Conservation (phyloP, 2,888 invertebrate species). For the Deroplatys truncata region DNA sequence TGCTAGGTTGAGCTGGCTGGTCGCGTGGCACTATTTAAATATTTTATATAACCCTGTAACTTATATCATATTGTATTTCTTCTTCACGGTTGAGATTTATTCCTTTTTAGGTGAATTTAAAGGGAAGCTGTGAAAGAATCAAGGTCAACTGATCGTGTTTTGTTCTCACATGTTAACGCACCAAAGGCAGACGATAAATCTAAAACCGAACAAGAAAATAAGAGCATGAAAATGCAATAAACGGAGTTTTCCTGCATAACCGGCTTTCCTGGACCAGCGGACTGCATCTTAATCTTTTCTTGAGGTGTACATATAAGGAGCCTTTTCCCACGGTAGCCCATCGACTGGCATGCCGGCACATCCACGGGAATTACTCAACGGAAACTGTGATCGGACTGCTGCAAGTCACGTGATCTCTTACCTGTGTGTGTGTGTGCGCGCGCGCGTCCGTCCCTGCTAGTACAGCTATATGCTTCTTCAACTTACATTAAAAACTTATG, state of each 20-base stretch:
- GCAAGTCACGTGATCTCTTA: neutral
- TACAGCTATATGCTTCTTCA: too few species aligned
- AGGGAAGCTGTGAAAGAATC: too few species aligned
- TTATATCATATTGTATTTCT: too few species aligned
- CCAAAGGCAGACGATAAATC: neutral
- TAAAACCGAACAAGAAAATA: neutral
- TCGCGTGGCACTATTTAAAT: too few species aligned
- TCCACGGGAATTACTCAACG: conserved; percentile 15
- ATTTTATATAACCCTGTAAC: too few species aligned
- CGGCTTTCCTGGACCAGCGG: neutral
- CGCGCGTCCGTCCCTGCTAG: neutral
- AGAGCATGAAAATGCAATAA: neutral
- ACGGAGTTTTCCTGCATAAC: neutral
- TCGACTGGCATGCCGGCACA: neutral
- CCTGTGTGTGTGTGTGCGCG: too few species aligned
- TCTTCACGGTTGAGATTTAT: too few species aligned
- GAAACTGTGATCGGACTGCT: conserved; percentile 12
- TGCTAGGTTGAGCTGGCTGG: too few species aligned
- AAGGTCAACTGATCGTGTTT: too few species aligned
- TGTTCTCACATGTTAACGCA: too few species aligned
- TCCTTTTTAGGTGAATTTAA: too few species aligned
- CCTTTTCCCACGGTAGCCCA: neutral
- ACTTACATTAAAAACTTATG: too few species aligned
- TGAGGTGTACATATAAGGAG: neutral
- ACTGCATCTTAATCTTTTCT: neutral